phyloP scores from a whole-genome alignment of 2,888 invertebrate genomes.

The Rhingia rostrata region DNA sequence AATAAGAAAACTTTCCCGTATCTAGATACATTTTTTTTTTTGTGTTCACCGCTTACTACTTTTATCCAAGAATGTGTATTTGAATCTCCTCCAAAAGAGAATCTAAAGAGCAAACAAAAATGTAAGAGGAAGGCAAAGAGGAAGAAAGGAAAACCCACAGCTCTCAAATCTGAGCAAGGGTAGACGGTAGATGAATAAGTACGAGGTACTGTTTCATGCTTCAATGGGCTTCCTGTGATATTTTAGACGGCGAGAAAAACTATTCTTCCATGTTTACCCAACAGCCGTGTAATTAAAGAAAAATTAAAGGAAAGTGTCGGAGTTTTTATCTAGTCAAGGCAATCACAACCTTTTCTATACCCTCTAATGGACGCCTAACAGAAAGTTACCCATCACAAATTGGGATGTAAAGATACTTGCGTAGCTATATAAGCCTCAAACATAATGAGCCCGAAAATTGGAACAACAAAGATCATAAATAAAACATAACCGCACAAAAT shows the following conservation, averaged over 20 bases:
- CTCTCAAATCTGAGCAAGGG: too few relatives aligned
- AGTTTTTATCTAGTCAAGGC: constrained; percentile 2
- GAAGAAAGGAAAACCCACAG: constrained; percentile 44
- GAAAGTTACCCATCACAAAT: constrained; percentile 3
- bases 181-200: too few relatives aligned
- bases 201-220: constrained; percentile 32
- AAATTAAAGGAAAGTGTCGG: constrained; percentile 58
- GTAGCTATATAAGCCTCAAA: not conserved
- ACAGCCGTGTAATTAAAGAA: constrained; percentile 39
- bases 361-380: constrained; percentile 4
- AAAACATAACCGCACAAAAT: not conserved
- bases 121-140: constrained; percentile 7
- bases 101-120: not conserved
- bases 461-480: constrained; percentile 18
- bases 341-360: constrained; percentile 5
- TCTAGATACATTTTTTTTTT: constrained; percentile 33
- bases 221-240: constrained; percentile 30
- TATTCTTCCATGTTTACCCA: constrained; percentile 4
- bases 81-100: not conserved
- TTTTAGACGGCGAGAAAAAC: constrained; percentile 25
- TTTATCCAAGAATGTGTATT: constrained; percentile 8
- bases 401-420: constrained; percentile 7
- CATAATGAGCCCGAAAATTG: not conserved
- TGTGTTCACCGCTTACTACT: constrained; percentile 13
- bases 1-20: constrained; percentile 64